Evolutionary conservation across 2,797 vertebrate species (phyloP).

Genomic region (Notolabrus celidotus): DNA sequence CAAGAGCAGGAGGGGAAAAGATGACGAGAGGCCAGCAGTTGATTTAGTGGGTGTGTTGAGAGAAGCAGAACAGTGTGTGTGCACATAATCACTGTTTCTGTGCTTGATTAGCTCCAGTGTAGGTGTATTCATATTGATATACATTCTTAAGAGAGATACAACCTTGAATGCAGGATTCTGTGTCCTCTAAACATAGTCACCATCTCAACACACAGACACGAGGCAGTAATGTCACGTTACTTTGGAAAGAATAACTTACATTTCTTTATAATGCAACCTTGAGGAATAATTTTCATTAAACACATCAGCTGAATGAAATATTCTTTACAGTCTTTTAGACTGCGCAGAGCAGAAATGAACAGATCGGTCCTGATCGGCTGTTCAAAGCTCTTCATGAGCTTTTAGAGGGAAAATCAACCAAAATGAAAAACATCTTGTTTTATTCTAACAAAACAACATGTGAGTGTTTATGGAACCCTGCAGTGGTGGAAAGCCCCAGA

Average conservation of each 20-base stretch:
- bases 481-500: conserved; percentile 61
- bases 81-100: conserved; percentile 1
- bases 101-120: conserved; percentile 23
- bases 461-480: conserved; percentile 47
- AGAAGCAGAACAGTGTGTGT: conserved; percentile 8
- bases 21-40: conserved; percentile 14
- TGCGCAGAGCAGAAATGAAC: conserved; percentile 17
- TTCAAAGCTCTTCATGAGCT: conserved; percentile 14
- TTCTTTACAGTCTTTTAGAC: conserved; percentile 13
- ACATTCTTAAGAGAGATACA: conserved; percentile 2
- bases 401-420: conserved; percentile 1
- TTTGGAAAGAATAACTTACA: conserved; percentile 2
- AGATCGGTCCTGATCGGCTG: conserved; percentile 18
- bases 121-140: conserved; percentile 8
- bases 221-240: neutral
- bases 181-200: conserved; percentile 7
- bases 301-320: conserved; percentile 45
- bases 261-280: conserved; percentile 4
- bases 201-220: conserved; percentile 6
- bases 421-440: conserved; percentile 63
- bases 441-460: conserved; percentile 48
- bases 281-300: conserved; percentile 30
- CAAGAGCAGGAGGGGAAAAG: conserved; percentile 24
- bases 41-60: conserved; percentile 2
- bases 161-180: conserved; percentile 8